A percentile compares a stretch with the other conserved stretches of the same genome.
These are phyloP conservation scores for Parauchenoglanis ngamensis DNA, from an alignment of 2,797 vertebrate genomes.

Conservation along the genomic window DNA sequence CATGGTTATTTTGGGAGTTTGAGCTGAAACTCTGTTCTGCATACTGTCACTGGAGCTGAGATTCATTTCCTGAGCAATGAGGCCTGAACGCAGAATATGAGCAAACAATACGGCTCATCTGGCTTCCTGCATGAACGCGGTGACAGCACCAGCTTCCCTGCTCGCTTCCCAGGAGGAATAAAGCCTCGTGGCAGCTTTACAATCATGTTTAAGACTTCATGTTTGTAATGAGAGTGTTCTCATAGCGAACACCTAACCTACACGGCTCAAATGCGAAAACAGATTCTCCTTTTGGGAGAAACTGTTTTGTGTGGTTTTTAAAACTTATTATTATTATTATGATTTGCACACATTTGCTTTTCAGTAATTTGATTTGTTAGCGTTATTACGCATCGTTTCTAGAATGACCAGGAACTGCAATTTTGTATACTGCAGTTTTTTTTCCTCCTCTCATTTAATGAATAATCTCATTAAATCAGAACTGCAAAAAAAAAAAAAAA, in stretches of 20 bases:
- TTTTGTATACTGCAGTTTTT: neutral
- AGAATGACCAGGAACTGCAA: neutral
- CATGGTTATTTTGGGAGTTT: conserved; percentile 33
- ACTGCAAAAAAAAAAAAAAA: neutral
- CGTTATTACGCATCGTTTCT: too few species aligned
- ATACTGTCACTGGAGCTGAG: conserved; percentile 25
- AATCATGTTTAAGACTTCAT: neutral
- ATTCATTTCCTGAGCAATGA: conserved; percentile 41
- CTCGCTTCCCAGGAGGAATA: neutral
- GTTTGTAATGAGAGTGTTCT: neutral
- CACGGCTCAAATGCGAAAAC: neutral
- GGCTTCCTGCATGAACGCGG: neutral
- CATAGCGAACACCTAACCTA: neutral
- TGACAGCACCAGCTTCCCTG: neutral
- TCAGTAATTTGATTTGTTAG: neutral
- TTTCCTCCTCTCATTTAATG: neutral
- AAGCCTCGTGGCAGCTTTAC: neutral
- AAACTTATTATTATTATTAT: neutral
- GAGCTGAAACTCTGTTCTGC: conserved; percentile 38
- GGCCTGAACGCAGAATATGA: conserved; percentile 16
- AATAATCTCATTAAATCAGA: conserved; percentile 31
- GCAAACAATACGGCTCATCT: conserved; percentile 13
- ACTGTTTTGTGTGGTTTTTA: neutral
- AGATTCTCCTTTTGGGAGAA: neutral
- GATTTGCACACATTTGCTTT: neutral